A percentile compares a stretch with the other conserved stretches of the same genome.
phyloP scores from a whole-genome alignment of 2,797 vertebrate genomes.

The Sebastes iracundus region DNA sequence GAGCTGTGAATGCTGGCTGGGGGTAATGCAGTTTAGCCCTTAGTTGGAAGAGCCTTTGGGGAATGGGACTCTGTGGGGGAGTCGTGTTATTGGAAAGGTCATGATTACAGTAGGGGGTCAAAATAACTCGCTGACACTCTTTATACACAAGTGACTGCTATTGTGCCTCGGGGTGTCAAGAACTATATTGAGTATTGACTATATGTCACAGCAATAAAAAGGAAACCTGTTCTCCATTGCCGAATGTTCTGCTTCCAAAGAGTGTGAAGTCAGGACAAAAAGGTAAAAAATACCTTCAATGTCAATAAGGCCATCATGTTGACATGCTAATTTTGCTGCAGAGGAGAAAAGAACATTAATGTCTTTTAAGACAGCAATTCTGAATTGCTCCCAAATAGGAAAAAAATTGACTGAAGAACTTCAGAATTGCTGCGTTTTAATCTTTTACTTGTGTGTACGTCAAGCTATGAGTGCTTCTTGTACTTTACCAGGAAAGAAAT shows the following conservation, averaged over 20 bases:
- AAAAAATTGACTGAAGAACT: not conserved
- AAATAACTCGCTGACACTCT: slow-evolving; percentile 85
- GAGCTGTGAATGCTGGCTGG: slow-evolving; percentile 79
- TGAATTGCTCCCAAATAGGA: not conserved
- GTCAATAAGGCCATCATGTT: slow-evolving; percentile 73
- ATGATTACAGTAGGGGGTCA: slow-evolving; percentile 87
- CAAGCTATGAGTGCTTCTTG: not conserved
- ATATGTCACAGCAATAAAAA: slow-evolving; percentile 86
- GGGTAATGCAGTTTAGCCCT: slow-evolving; percentile 79
- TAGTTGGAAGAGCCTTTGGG: slow-evolving; percentile 77
- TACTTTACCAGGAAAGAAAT: not conserved
- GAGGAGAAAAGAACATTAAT: slow-evolving; percentile 6
- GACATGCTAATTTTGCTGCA: slow-evolving; percentile 68
- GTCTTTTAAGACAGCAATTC: slow-evolving; percentile 1
- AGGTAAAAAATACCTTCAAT: slow-evolving; percentile 74
- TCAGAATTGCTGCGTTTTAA: not conserved
- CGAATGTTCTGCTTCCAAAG: slow-evolving; percentile 75
- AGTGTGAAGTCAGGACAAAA: slow-evolving; percentile 79
- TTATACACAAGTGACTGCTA: slow-evolving; percentile 83
- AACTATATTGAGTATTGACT: slow-evolving; percentile 89
- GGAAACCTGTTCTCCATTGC: slow-evolving; percentile 82
- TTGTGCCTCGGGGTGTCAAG: slow-evolving; percentile 79
- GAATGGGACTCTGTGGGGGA: slow-evolving; percentile 79
- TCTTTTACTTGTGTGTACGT: not conserved
- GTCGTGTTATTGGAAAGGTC: slow-evolving; percentile 87